Base-by-base conservation (phyloP, 2,113 vertebrate species). In the Gobius niger region DNA sequence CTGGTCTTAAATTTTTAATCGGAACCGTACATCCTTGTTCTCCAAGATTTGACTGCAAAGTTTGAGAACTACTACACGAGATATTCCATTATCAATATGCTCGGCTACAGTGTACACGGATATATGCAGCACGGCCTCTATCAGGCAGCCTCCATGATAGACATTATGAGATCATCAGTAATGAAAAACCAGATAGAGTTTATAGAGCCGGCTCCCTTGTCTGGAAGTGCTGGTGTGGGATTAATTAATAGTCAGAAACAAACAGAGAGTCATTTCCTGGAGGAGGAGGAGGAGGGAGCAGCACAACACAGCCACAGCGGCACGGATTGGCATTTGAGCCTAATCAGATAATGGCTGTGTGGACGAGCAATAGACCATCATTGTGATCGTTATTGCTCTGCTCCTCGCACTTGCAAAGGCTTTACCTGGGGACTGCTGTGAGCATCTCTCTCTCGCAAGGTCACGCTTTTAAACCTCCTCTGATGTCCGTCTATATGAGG, bases 301-400 rank as follows among this genome's bases (percentile, higher is more conserved):
- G 52, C 16, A 18, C 9, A 1, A 16, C 44, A 13, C 60, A 14
- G 41, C 47, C 51, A 0, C 68, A 73, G 68, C 67, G 5, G 68
- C 70, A 9, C 34, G 64, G 82, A 69, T 19, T 68, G 63, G 62
- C 64, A 67, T 84, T 80, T 76, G 49, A 78, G 81, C 64, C 18
- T 77, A 77, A 81, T 87, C 80, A 80, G 68, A 72, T 85, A 82
- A 83, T 82, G 59, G 67, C 67, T 70, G 69, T 65, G 64, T 66
- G 69, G 65, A 79, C 8, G 56, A 78, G 74, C 19, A 60, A 50
- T 68, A 75, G 72, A 65, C 2, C 16, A 73, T 70, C 49, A 47
- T 52, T 70, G 12, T 54, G 62, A 75, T 70, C 51, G 52, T 64
- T 59, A 68, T 74, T 69, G 24, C 24, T 34, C 24, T 34, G 1